Evolutionary conservation across 2,888 invertebrate genomes (phyloP), one percentile per base, ranked within the genome.

Genomic region (Cephalotes varians): DNA sequence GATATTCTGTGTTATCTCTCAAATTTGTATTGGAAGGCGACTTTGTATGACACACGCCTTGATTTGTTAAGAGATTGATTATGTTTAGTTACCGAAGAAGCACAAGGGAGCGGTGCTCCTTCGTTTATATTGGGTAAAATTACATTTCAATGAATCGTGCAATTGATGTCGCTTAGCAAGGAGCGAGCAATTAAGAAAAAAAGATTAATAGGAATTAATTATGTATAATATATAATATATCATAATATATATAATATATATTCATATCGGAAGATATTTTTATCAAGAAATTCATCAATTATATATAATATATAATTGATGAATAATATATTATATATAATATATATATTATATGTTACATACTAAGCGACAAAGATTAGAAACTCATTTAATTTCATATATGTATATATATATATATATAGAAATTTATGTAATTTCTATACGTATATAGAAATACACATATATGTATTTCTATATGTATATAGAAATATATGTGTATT

Each of bases 61-160:
- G 47, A 6, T 62, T 76, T 58, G 58, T 58, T 76, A 28, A 40
- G 15, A 54, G 12, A 54, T 40, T 40, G 21, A 44, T 49, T 74
- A 49, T 25, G 64, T 21, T 60, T 64, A 49, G 49, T 64, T 64
- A 51, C 25, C 25, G 28, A 64, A 49, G 58, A 60, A 37, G 49
- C 62, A 64, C 51, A 64, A 76, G 64, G 64, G 64, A 76, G 76
- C 64, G 76, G 64, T 76, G 28, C 40, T 51, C 51, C 31, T 76
- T 64, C 34, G 25, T 31, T 62, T 25, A 15, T n/a, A 18, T 65
- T 21, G n/a, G 9, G 15, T 6, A 15, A 49, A 40, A 15, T n/a
- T 60, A 64, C 21, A 76, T 64, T 40, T 76, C 51, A 21, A n/a
- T 37, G 12, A 51, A 62, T 37, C 40, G n/a, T 73, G 21, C 49